phyloP scores from a whole-genome alignment of 2,888 invertebrate species.

The Chaitophorus viminalis region DNA sequence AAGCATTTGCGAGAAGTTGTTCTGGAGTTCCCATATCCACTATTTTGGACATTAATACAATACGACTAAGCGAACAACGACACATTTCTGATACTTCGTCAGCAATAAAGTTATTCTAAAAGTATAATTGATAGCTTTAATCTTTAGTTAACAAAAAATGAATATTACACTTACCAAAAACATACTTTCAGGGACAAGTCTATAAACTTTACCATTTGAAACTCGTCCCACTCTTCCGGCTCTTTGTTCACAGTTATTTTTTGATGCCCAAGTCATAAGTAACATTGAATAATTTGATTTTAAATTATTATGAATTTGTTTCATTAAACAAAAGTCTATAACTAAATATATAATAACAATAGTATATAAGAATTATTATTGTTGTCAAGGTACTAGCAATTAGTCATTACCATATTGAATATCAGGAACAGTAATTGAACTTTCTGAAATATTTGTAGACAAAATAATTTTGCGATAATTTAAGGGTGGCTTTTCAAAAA shows the following conservation, averaged over 20 bases:
- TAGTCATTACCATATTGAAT: constrained; percentile 77
- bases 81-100: constrained; percentile 73
- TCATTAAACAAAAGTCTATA: constrained; percentile 93
- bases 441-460: constrained; percentile 92
- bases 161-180: constrained; percentile 71
- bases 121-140: background rate
- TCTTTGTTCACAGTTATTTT: constrained; percentile 88
- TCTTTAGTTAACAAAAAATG: constrained; percentile 61
- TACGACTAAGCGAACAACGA: constrained; percentile 81
- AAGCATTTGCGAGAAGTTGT: constrained; percentile 81
- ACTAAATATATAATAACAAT: constrained; percentile 71
- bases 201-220: constrained; percentile 84
- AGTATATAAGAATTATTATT: no score
- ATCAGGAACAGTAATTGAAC: constrained; percentile 90
- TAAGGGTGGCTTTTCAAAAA: constrained; percentile 73
- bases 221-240: constrained; percentile 92
- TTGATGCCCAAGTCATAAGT: constrained; percentile 87
- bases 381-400: background rate
- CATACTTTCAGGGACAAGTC: constrained; percentile 77
- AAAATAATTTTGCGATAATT: constrained; percentile 84
- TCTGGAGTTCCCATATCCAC: constrained; percentile 84
- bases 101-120: constrained; percentile 46
- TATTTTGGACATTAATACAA: constrained; percentile 83
- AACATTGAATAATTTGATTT: constrained; percentile 82
- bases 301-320: constrained; percentile 80